phyloP scores from a whole-genome alignment of 35 echinoderm and acorn worm species.

The Patiria miniata region DNA sequence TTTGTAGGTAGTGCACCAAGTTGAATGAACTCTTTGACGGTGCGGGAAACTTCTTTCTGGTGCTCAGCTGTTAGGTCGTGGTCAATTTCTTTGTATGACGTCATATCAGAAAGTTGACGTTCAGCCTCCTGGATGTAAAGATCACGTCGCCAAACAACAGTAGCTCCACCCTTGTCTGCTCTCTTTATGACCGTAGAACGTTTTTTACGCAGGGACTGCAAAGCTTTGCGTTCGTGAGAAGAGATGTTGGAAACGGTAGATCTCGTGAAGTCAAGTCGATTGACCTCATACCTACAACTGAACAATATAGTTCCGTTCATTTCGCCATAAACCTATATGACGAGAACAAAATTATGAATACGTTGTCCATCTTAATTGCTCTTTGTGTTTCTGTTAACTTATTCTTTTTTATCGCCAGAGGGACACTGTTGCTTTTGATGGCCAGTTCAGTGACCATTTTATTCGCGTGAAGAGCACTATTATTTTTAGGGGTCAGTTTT shows the following conservation, averaged over 20 bases:
- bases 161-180: constrained; percentile 40
- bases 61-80: constrained; percentile 24
- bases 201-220: not conserved
- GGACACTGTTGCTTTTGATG: too few species aligned
- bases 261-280: too few species aligned
- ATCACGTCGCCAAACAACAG: constrained; percentile 43
- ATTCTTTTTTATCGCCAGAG: too few species aligned
- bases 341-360: too few species aligned
- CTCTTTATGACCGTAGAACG: constrained; percentile 3
- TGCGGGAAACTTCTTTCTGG: not conserved
- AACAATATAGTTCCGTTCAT: too few species aligned
- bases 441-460: too few species aligned
- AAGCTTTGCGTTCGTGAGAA: not conserved
- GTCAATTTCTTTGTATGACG: not conserved
- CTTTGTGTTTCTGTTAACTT: too few species aligned
- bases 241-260: not conserved
- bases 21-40: constrained; percentile 36
- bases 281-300: too few species aligned
- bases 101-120: constrained; percentile 22
- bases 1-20: not conserved
- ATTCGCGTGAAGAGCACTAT: too few species aligned
- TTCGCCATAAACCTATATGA: too few species aligned
- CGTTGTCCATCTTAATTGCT: too few species aligned
- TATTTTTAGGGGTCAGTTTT: too few species aligned
- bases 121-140: constrained; percentile 19